A percentile compares a stretch with the other conserved stretches of the same genome.
These are phyloP conservation scores for Trachelipus rathkii DNA, from an alignment of 1,140 invertebrate genomes.

Conservation along the genomic window DNA sequence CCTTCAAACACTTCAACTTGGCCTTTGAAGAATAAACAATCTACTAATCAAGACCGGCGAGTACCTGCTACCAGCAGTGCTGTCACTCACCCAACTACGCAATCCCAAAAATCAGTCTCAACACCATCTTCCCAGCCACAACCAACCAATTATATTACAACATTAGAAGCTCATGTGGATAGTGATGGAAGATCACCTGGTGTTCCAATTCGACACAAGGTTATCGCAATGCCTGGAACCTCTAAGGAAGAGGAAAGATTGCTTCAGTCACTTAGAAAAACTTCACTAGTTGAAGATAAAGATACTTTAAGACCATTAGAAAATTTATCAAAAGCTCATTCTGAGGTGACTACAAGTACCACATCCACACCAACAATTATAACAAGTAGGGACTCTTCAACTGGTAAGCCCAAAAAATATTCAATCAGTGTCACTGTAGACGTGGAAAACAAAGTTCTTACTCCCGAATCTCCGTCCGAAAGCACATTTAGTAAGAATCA, in stretches of 20 bases:
- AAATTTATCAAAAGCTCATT: not conserved
- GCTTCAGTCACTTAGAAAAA: constrained; percentile 69
- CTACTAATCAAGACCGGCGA: constrained; percentile 33
- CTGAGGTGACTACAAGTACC: not conserved
- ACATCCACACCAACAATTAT: constrained; percentile 17
- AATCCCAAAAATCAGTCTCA: constrained; percentile 49
- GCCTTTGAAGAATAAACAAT: constrained; percentile 62
- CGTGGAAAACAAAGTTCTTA: constrained; percentile 30
- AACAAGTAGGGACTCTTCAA: constrained; percentile 19
- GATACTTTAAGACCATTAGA: not conserved
- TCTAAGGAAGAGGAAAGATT: constrained; percentile 72
- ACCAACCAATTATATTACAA: constrained; percentile 42
- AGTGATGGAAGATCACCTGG: constrained; percentile 30
- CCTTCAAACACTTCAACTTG: constrained; percentile 56
- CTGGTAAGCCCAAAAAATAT: constrained; percentile 28
- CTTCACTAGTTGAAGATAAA: constrained; percentile 38
- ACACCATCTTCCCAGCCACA: constrained; percentile 14
- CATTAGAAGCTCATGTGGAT: constrained; percentile 40
- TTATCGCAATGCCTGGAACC: constrained; percentile 58
- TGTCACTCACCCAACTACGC: constrained; percentile 43
- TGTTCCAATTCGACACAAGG: constrained; percentile 40
- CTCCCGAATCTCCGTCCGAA: not conserved
- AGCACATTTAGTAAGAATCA: constrained; percentile 25
- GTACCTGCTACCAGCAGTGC: constrained; percentile 30
- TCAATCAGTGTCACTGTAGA: constrained; percentile 44